Evolutionary conservation across 2,113 vertebrate genomes (phyloP).

Genomic region (Paramormyrops kingsleyae): DNA sequence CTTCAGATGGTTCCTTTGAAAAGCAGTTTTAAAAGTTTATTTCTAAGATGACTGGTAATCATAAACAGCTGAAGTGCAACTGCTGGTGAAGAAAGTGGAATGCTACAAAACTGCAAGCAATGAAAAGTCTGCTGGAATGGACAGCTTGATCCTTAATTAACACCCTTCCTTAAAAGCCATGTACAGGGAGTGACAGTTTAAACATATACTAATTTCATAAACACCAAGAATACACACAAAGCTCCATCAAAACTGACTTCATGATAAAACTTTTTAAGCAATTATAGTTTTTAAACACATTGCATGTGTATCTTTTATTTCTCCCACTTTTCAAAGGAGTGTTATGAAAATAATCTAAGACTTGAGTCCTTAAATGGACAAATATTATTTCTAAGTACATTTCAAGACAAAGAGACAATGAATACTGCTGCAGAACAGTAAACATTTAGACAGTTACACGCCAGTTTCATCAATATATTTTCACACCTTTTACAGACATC

Average conservation of each 20-base stretch:
- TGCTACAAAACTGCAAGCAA: neutral
- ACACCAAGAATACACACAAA: neutral
- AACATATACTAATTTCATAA: neutral
- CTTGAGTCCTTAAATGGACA: neutral
- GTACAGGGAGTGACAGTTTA: neutral
- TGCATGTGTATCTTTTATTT: neutral
- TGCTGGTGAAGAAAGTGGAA: neutral
- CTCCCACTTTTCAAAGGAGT: neutral
- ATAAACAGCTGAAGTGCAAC: neutral
- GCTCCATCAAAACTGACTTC: neutral
- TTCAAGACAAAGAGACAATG: neutral
- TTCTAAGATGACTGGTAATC: neutral
- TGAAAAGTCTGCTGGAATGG: neutral
- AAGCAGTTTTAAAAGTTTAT: neutral
- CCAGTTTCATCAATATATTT: neutral
- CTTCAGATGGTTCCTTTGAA: neutral
- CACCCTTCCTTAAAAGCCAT: neutral
- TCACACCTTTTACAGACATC: neutral
- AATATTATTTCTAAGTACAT: neutral
- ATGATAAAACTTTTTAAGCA: neutral
- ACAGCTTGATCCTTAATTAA: neutral
- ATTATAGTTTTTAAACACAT: neutral
- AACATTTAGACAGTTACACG: neutral
- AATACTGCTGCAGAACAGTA: neutral
- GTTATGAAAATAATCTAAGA: conserved; percentile 4